Base-by-base conservation (phyloP, 2,888 invertebrate genomes). In the Phengaris alcon region DNA sequence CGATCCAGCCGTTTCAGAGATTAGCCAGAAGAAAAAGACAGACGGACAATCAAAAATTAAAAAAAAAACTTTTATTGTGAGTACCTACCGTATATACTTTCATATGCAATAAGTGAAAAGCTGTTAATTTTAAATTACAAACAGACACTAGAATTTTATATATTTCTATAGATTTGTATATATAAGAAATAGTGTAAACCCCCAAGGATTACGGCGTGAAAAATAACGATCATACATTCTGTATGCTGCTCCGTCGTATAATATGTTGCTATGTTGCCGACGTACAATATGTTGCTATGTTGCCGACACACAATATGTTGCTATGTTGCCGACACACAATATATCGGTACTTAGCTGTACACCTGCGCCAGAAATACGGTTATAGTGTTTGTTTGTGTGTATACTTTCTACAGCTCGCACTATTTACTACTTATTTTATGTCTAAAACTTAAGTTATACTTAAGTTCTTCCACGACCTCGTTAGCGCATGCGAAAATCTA, bases 141-240 rank as follows among this genome's bases (percentile, higher is more conserved):
- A 22, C 22, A 22, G 22, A 22, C 22, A 22, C 22, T 22, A 22
- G 0, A 22, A 22, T 22, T 22, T 22, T 22, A 22, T 22, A 0
- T 22, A 22, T 22, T 22, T 22, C 22, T 22, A 22, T 22, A 22
- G 22, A 22, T 22, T 22, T 22, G 22, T 22, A 22, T 22, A 22
- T 0, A 22, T 22, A 22, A 22, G 22, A 22, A 22, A 64, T 64
- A 64, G 64, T 35, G 64, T 64, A 64, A 35, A 44, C 64, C 64
- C 35, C 35, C 22, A 35, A 13, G 64, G 64, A 64, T 64, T 64
- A 64, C 35, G 64, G 64, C 64, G 64, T 64, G 64, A 64, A 35
- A 64, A 64, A 64, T 64, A 35, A 64, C 64, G 35, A 13, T 64
- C 64, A 64, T 64, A 64, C 52, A 52, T 9, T 10, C 0, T 52